These are phyloP conservation scores for Sminthurides bifidus DNA, from an alignment of 1,140 invertebrate species.

Conservation along the genomic window DNA sequence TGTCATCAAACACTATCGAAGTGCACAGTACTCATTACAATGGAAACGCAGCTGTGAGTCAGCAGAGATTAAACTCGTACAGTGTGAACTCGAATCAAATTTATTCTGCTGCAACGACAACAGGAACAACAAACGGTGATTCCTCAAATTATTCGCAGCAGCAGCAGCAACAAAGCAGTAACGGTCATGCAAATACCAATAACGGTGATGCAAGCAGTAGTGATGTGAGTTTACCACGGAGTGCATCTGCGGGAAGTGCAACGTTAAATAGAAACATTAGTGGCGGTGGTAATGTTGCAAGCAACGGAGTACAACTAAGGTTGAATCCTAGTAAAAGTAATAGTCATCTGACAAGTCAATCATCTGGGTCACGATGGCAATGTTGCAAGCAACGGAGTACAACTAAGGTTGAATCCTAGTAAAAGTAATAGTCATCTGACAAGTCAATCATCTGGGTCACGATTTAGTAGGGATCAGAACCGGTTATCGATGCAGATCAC, in stretches of 20 bases:
- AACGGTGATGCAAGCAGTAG: neutral
- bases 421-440: conserved; percentile 2
- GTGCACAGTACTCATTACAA: neutral
- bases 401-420: too few species aligned
- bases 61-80: neutral
- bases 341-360: conserved; percentile 1
- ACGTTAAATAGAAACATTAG: neutral
- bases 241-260: neutral
- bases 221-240: neutral
- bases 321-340: conserved; percentile 1
- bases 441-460: conserved; percentile 7
- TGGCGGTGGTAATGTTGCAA: neutral
- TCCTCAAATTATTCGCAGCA: too few species aligned
- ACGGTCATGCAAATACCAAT: neutral
- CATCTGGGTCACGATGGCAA: neutral
- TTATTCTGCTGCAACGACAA: neutral
- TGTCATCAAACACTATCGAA: too few species aligned
- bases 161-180: conserved; percentile 1
- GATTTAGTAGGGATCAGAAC: conserved; percentile 48
- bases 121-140: neutral
- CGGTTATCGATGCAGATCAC: conserved; percentile 82
- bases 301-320: too few species aligned
- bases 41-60: neutral
- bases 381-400: too few species aligned
- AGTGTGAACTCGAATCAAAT: neutral